Conservation (phyloP, 2,113 vertebrate species). For the Bubo blakistoni region DNA sequence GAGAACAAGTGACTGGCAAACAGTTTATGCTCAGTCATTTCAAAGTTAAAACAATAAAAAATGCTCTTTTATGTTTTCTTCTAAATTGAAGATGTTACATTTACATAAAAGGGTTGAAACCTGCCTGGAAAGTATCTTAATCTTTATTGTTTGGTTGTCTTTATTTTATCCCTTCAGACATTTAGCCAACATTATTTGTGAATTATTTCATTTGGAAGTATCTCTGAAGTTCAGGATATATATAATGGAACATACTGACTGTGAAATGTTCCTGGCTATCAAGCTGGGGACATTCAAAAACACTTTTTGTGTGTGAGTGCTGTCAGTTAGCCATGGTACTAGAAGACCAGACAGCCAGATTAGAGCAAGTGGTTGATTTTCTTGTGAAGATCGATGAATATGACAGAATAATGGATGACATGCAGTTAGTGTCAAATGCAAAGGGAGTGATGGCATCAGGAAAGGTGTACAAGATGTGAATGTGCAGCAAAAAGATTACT, state of each 20-base stretch:
- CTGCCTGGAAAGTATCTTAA: constrained; percentile 22
- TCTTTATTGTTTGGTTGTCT: constrained; percentile 22
- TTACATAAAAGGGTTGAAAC: constrained; percentile 12
- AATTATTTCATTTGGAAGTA: constrained; percentile 38
- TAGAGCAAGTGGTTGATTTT: constrained; percentile 52
- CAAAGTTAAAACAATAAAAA: background rate
- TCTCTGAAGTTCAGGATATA: constrained; percentile 27
- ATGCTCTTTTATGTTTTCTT: constrained; percentile 9
- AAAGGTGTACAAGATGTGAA: background rate
- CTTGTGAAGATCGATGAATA: constrained; percentile 59
- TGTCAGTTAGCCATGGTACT: constrained; percentile 38
- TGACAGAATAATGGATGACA: constrained; percentile 61
- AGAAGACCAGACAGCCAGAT: constrained; percentile 48
- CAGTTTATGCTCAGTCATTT: background rate
- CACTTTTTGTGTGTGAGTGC: background rate
- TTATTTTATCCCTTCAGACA: constrained; percentile 27
- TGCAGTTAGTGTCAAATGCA: constrained; percentile 16
- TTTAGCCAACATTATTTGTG: constrained; percentile 41
- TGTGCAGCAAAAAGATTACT: background rate
- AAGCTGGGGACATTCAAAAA: background rate
- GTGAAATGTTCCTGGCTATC: constrained; percentile 12
- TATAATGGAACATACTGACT: constrained; percentile 39
- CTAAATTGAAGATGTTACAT: background rate
- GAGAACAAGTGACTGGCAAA: background rate
- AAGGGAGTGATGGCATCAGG: constrained; percentile 21